A percentile compares a stretch with the other conserved stretches of the same genome.
Conservation (phyloP, 2,113 vertebrate genomes). For the Heteronetta atricapilla region DNA sequence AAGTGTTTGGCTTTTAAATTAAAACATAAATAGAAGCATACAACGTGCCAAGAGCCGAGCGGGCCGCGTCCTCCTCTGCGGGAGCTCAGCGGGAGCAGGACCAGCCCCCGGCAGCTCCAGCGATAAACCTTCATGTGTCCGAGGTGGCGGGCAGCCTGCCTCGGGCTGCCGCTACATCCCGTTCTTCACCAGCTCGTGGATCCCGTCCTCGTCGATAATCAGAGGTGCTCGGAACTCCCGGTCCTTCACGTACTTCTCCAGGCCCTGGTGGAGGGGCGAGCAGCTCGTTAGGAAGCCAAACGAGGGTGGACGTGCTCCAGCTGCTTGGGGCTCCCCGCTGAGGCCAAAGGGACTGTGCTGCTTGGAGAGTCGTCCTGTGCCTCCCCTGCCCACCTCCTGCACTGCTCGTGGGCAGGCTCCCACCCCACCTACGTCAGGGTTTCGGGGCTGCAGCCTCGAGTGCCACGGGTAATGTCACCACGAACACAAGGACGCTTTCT, state of each 20-base stretch:
- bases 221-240: constrained; percentile 85
- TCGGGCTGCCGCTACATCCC: constrained; percentile 73
- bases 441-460: too few species aligned
- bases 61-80: neutral
- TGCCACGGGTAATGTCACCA: too few species aligned
- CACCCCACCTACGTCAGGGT: too few species aligned
- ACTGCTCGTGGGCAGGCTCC: neutral
- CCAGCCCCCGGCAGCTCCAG: neutral
- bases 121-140: neutral
- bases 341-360: too few species aligned
- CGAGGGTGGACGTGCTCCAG: too few species aligned
- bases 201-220: constrained; percentile 83
- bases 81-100: neutral
- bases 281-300: neutral
- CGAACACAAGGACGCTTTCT: too few species aligned
- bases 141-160: neutral
- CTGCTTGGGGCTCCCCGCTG: too few species aligned
- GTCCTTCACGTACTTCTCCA: constrained; percentile 85
- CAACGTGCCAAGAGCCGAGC: neutral
- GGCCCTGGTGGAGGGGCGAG: constrained; percentile 73
- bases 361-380: too few species aligned
- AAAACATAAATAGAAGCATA: constrained; percentile 75
- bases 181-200: constrained; percentile 89
- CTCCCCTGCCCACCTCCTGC: neutral
- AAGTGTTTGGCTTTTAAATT: constrained; percentile 52